Conservation (phyloP, 2,888 invertebrate genomes). For the Miltochrista miniata region DNA sequence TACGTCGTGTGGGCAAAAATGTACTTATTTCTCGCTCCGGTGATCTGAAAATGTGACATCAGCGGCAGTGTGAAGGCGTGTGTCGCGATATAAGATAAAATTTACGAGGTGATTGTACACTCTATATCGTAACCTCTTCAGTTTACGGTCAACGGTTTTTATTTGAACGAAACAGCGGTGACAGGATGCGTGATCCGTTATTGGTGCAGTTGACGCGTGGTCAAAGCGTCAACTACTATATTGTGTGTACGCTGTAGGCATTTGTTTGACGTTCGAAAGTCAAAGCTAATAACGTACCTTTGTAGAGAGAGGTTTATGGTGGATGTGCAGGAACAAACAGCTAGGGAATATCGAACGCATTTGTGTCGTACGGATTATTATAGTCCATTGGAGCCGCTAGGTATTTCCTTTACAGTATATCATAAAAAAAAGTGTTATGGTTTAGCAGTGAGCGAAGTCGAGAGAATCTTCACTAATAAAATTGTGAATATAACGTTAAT, state of each 20-base stretch:
- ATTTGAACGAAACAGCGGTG: slow-evolving; percentile 58
- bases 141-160: slow-evolving; percentile 73
- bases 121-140: slow-evolving; percentile 72
- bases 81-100: slow-evolving; percentile 43
- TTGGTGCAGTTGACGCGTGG: slow-evolving; percentile 9
- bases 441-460: too few species aligned
- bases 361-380: too few species aligned
- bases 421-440: too few species aligned
- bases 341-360: too few species aligned
- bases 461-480: too few species aligned
- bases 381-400: too few species aligned
- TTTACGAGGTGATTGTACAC: slow-evolving; percentile 66
- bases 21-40: slow-evolving; percentile 83
- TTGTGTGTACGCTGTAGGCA: slow-evolving; percentile 19
- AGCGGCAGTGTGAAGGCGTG: slow-evolving; percentile 70
- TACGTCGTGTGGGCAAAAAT: slow-evolving; percentile 77
- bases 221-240: slow-evolving; percentile 23
- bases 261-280: slow-evolving; percentile 21
- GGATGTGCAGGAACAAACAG: too few species aligned
- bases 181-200: slow-evolving; percentile 20
- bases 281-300: slow-evolving; percentile 11
- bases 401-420: too few species aligned
- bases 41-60: slow-evolving; percentile 82
- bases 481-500: too few species aligned
- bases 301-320: not conserved